Evolutionary conservation across 2,113 vertebrate genomes (phyloP).

Genomic region (Dunckerocampus dactyliophorus): DNA sequence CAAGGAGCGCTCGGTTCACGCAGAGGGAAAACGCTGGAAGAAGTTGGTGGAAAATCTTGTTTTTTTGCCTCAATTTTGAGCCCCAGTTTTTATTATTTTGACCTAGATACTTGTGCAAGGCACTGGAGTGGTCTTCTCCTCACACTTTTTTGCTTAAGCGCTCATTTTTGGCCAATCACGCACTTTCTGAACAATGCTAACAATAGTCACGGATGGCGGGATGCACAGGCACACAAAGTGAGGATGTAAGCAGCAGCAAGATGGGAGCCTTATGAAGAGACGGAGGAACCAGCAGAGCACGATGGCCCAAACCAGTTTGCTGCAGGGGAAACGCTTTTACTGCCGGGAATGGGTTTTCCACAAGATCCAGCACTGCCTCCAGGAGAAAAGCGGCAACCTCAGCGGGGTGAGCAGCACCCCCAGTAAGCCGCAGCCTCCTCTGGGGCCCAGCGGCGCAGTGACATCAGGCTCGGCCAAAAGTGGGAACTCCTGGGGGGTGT

Average conservation of each 20-base stretch:
- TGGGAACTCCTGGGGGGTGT: constrained; percentile 82
- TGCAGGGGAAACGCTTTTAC: constrained; percentile 97
- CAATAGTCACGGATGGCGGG: constrained; percentile 45
- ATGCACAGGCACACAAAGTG: constrained; percentile 28
- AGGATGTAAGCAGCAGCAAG: constrained; percentile 47
- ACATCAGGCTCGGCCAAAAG: constrained; percentile 74
- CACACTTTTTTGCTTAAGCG: background rate
- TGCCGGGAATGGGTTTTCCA: constrained; percentile 99
- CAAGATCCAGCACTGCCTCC: constrained; percentile 97
- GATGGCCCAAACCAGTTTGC: constrained; percentile 95
- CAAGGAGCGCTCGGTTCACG: constrained; percentile 53
- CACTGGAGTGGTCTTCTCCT: background rate
- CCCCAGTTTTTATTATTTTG: constrained; percentile 44
- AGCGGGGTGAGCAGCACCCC: constrained; percentile 66
- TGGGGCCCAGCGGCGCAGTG: constrained; percentile 47
- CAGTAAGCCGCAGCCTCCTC: constrained; percentile 69
- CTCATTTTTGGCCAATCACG: constrained; percentile 5
- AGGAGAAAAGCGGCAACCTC: constrained; percentile 87
- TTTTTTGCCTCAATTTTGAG: constrained; percentile 48
- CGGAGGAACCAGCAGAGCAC: constrained; percentile 69
- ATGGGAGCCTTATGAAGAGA: constrained; percentile 68
- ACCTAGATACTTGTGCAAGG: constrained; percentile 52
- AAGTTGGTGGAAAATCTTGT: constrained; percentile 68
- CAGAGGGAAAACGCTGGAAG: constrained; percentile 64
- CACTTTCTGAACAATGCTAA: constrained; percentile 1